A percentile compares a stretch with the other conserved stretches of the same genome.
Conservation (phyloP, 2,797 vertebrate species). For the Lerista edwardsae region DNA sequence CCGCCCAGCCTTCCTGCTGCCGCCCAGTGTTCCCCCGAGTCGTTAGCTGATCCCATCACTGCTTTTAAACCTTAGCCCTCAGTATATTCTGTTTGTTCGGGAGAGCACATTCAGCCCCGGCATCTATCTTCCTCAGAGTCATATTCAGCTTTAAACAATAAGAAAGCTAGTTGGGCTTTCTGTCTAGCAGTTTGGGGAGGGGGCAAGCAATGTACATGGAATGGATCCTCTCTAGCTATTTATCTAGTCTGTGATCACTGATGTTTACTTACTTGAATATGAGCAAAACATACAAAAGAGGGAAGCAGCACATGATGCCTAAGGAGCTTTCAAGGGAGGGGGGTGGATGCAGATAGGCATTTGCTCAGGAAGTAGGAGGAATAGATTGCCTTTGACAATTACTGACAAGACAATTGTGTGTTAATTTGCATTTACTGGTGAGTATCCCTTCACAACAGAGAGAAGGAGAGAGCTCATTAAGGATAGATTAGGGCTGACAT, state of each 20-base stretch:
- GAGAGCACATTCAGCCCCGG: no score
- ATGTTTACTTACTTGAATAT: not conserved
- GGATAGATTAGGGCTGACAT: slow-evolving; percentile 43
- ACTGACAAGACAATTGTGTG: slow-evolving; percentile 56
- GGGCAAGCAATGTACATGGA: not conserved
- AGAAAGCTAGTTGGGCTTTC: not conserved
- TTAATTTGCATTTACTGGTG: slow-evolving; percentile 61
- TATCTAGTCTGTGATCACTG: not conserved
- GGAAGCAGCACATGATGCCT: slow-evolving; percentile 43
- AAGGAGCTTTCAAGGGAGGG: slow-evolving; percentile 39
- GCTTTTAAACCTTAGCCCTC: no score
- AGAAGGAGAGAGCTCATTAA: slow-evolving; percentile 34
- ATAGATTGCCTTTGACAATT: slow-evolving; percentile 60
- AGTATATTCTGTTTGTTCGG: not conserved
- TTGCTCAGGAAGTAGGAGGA: slow-evolving; percentile 33
- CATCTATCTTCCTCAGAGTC: not conserved
- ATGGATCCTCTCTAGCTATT: not conserved
- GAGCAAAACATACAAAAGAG: slow-evolving; percentile 61
- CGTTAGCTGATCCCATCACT: no score
- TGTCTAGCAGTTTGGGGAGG: not conserved
- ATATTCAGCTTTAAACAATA: not conserved
- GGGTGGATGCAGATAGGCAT: slow-evolving; percentile 20
- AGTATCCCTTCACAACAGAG: slow-evolving; percentile 35
- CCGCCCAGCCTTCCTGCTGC: no score
- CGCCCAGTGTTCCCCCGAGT: no score